Evolutionary conservation across 2,113 vertebrate species (phyloP), one percentile per base, ranked within the genome.

Genomic region (Sprattus sprattus): DNA sequence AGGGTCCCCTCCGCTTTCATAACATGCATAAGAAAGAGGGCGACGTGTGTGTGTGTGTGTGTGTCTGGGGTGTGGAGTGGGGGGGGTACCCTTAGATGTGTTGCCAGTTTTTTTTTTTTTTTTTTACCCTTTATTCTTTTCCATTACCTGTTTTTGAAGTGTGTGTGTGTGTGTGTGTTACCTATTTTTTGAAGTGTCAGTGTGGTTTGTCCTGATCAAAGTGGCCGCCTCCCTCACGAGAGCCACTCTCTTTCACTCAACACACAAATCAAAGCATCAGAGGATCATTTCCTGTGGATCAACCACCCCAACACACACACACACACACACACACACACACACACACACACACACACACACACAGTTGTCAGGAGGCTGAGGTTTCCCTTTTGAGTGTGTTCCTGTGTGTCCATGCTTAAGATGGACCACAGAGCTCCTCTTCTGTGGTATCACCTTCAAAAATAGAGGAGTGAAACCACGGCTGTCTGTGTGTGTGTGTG

Each of bases 121-220:
- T 54, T 64, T 6, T 22, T 85, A 13, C 6, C 25, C 52, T 57
- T 7, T 32, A 20, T 54, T 32, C 60, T 20, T 46, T n/a, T 32
- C 39, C 57, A 9, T 82, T 15, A 81, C 25, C 44, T 50, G 54
- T 80, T 25, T 49, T 3, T 45, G 52, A 0, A 32, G 88, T 91
- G 3, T 54, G 52, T 2, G 13, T 54, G 39, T 54, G 2, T 16
- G 47, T 54, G 15, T 54, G 52, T 15, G 52, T 54, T 54, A 54
- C 46, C 87, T 90, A 83, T 39, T 81, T 82, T 28, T 67, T 86
- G 80, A 85, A 88, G 49, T 75, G 82, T 88, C 78, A 82, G 82
- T 32, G 88, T 82, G 60, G 87, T 93, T 90, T 47, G 80, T 1
- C 20, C 44, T 87, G 93, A 93, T 95, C 91, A 93, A 93, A 94